A percentile compares a stretch with the other conserved stretches of the same genome.
Evolutionary conservation across 2,888 invertebrate genomes (phyloP).

Genomic region (Hanleya hanleyi): DNA sequence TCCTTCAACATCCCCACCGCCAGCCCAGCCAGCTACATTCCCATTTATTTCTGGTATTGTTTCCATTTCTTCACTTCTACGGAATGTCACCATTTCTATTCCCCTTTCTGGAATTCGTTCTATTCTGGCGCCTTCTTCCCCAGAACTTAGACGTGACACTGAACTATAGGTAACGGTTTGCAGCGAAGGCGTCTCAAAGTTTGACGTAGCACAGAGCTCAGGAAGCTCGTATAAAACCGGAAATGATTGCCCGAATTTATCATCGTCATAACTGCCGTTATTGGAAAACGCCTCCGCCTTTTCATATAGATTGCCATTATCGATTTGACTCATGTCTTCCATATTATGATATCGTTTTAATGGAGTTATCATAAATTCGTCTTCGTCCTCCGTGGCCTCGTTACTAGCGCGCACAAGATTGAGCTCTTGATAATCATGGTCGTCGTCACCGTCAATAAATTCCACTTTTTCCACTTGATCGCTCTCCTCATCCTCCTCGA

Average conservation of each 20-base stretch:
- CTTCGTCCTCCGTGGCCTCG: conserved; percentile 40
- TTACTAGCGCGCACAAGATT: conserved; percentile 6
- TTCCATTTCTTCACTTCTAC: not conserved
- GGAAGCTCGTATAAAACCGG: not conserved
- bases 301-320: conserved; percentile 35
- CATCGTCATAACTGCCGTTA: conserved; percentile 16
- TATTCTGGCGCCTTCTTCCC: not conserved
- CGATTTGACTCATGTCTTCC: conserved; percentile 66
- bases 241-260: not conserved
- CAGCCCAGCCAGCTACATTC: not conserved
- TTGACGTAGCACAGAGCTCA: conserved; percentile 4
- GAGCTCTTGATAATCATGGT: conserved; percentile 3
- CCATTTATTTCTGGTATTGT: not conserved
- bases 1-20: not conserved
- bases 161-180: not conserved
- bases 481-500: conserved; percentile 36
- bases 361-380: conserved; percentile 23
- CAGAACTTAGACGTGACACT: not conserved
- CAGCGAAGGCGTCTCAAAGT: not conserved
- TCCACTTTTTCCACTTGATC: conserved; percentile 12
- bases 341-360: conserved; percentile 64
- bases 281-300: not conserved
- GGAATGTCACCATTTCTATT: not conserved
- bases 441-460: not conserved
- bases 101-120: not conserved